A percentile compares a stretch with the other conserved stretches of the same genome.
Conservation (phyloP, 2,888 invertebrate genomes). For the Hirtodrosophila duncani region DNA sequence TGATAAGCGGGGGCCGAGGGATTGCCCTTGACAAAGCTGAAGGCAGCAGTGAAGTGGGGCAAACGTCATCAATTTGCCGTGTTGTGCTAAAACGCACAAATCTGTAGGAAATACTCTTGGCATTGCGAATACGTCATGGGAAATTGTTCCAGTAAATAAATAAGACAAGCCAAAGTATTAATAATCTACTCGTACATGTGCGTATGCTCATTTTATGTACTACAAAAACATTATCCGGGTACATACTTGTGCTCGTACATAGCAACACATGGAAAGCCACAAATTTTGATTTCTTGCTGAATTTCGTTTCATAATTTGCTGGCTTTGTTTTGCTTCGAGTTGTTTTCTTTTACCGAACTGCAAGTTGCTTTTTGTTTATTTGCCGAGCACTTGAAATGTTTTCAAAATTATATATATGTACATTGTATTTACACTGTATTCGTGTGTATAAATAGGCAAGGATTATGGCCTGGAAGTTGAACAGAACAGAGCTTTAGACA, state of each 20-base stretch:
- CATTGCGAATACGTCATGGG: slow-evolving; percentile 53
- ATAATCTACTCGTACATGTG: slow-evolving; percentile 29
- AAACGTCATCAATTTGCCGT: slow-evolving; percentile 21
- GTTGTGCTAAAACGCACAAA: slow-evolving; percentile 29
- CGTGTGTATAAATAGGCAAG: slow-evolving; percentile 8
- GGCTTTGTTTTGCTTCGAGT: slow-evolving; percentile 11
- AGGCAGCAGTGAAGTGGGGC: slow-evolving; percentile 19
- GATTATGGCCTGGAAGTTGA: slow-evolving; percentile 23
- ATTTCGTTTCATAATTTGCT: slow-evolving; percentile 21
- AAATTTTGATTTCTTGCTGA: slow-evolving; percentile 30
- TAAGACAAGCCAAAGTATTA: slow-evolving; percentile 34
- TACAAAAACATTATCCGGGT: slow-evolving; percentile 9
- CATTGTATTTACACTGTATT: slow-evolving; percentile 3
- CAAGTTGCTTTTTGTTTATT: slow-evolving; percentile 43
- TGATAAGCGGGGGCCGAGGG: not conserved
- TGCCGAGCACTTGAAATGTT: slow-evolving; percentile 54
- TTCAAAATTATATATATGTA: slow-evolving; percentile 30
- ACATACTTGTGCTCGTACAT: not conserved
- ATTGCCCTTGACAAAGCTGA: slow-evolving; percentile 13
- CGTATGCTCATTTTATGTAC: not conserved
- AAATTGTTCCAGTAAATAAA: slow-evolving; percentile 57
- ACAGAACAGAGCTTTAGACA: slow-evolving; percentile 7
- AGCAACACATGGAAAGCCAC: not conserved
- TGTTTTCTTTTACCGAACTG: slow-evolving; percentile 12
- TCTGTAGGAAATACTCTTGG: slow-evolving; percentile 10